Conservation (phyloP, 2,888 invertebrate genomes). For the Furcula furcula region DNA sequence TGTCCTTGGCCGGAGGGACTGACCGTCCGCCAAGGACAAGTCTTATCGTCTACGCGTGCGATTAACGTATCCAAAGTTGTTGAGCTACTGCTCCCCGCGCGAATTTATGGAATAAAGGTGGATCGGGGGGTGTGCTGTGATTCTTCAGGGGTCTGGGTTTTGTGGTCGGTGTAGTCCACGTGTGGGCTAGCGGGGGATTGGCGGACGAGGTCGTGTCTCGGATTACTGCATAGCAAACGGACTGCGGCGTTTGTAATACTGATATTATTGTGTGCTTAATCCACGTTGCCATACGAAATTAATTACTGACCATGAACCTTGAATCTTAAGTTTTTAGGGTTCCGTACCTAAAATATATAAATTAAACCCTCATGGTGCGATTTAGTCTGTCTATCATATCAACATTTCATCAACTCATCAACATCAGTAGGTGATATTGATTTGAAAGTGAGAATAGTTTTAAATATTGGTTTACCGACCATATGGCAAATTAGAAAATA, state of each 20-base stretch:
- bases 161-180: constrained; percentile 42
- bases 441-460: too few species aligned
- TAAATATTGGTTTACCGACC: too few species aligned
- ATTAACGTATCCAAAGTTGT: constrained; percentile 44
- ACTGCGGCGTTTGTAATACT: constrained; percentile 77
- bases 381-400: too few species aligned
- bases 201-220: constrained; percentile 69
- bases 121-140: constrained; percentile 18
- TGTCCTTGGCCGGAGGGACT: constrained; percentile 69
- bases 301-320: too few species aligned
- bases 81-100: constrained; percentile 37
- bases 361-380: too few species aligned
- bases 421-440: too few species aligned
- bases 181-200: constrained; percentile 45
- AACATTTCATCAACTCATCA: too few species aligned
- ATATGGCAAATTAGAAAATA: too few species aligned
- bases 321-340: too few species aligned
- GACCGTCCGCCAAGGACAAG: constrained; percentile 67
- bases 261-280: too few species aligned
- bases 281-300: too few species aligned
- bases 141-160: constrained; percentile 34
- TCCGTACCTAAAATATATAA: too few species aligned
- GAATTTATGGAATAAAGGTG: constrained; percentile 34
- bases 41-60: constrained; percentile 67
- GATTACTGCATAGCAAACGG: constrained; percentile 75